Percentiles rank a stretch among this genome's conserved stretches.
phyloP scores from a whole-genome alignment of 2,888 invertebrate genomes.

The Cyrtodaria siliqua region DNA sequence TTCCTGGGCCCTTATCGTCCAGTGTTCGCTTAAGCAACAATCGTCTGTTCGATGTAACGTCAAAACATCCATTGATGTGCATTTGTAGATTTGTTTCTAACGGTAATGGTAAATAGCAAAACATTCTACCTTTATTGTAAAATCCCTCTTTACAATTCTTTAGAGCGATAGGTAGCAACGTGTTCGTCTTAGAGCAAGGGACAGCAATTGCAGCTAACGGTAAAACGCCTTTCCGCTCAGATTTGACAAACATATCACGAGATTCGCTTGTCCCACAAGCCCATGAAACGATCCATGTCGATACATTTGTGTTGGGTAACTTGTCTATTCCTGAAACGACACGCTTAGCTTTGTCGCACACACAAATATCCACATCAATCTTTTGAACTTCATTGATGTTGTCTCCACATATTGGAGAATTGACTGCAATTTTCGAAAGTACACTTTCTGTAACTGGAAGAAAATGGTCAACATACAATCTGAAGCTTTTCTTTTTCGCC shows the following conservation, averaged over 20 bases:
- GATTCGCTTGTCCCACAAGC: slow-evolving; percentile 32
- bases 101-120: slow-evolving; percentile 83
- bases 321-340: no score
- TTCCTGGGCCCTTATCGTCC: slow-evolving; percentile 74
- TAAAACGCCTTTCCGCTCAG: slow-evolving; percentile 37
- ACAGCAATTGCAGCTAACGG: slow-evolving; percentile 78
- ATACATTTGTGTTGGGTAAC: neutral
- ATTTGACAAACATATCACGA: neutral
- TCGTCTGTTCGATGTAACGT: slow-evolving; percentile 78
- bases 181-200: slow-evolving; percentile 19
- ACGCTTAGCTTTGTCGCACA: no score
- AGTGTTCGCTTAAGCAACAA: slow-evolving; percentile 69
- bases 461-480: no score
- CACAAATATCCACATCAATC: no score
- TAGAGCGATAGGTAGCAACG: slow-evolving; percentile 7
- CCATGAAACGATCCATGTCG: slow-evolving; percentile 60
- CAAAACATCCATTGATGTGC: slow-evolving; percentile 82
- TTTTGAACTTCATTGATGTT: neutral
- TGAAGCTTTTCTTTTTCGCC: no score
- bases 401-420: neutral
- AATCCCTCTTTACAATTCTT: slow-evolving; percentile 44
- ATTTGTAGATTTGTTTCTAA: slow-evolving; percentile 72
- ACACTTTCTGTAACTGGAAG: no score
- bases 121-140: slow-evolving; percentile 69
- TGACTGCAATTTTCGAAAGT: no score